A percentile compares a stretch with the other conserved stretches of the same genome.
Conservation (phyloP, 2,888 invertebrate genomes). For the Digitonthophagus gazella region DNA sequence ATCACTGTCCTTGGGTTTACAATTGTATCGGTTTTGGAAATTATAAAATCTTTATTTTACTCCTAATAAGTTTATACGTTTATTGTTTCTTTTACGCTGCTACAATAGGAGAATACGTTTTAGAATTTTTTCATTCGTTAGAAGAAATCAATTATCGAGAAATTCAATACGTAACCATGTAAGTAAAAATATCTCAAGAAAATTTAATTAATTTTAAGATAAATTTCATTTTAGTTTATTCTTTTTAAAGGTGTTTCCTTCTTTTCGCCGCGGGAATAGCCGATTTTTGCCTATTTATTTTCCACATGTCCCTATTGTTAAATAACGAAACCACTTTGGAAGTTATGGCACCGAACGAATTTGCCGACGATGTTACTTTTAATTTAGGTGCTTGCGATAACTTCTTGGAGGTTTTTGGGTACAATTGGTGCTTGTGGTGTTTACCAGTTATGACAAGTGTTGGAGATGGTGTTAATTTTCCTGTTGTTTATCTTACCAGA, state of each 20-base stretch:
- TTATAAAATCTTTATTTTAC: conserved; percentile 40
- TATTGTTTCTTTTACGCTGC: conserved; percentile 21
- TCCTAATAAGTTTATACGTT: conserved; percentile 34
- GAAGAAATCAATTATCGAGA: conserved; percentile 6
- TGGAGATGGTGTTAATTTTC: conserved; percentile 34
- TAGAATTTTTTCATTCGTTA: conserved; percentile 6
- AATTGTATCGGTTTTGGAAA: conserved; percentile 42
- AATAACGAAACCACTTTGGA: conserved; percentile 40
- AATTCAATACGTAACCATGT: conserved; percentile 21
- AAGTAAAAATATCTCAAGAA: conserved; percentile 6
- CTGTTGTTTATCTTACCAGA: conserved; percentile 22
- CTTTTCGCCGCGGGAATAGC: conserved; percentile 25
- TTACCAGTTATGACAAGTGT: conserved; percentile 34
- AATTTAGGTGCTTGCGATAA: conserved; percentile 37
- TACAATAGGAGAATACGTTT: conserved; percentile 22
- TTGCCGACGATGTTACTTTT: conserved; percentile 35
- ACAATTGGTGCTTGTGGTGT: conserved; percentile 35
- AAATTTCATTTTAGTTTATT: too few relatives aligned
- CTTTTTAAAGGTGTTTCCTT: not conserved
- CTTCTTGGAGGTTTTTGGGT: conserved; percentile 36
- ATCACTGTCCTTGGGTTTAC: conserved; percentile 43
- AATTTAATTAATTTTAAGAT: conserved; percentile 6
- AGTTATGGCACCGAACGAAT: conserved; percentile 30
- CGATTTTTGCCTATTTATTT: conserved; percentile 31
- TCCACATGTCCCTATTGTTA: conserved; percentile 32